Conservation (phyloP, 1,140 invertebrate species). For the Parasteatoda tepidariorum region DNA sequence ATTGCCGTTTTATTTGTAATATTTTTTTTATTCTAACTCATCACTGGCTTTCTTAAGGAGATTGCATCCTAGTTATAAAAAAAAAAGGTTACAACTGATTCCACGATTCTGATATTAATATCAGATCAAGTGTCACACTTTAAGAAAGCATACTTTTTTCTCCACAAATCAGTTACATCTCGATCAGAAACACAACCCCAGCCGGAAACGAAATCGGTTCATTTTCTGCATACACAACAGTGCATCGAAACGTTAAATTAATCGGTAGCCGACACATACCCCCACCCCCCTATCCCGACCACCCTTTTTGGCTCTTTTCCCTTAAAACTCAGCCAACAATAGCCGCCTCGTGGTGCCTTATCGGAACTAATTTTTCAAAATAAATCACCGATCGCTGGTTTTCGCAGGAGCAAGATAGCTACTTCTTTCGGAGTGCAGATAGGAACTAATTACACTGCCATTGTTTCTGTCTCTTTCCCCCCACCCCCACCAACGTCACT, state of each 20-base stretch:
- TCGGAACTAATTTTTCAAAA: constrained; percentile 62
- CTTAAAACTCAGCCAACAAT: constrained; percentile 51
- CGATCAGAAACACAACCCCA: too few species aligned
- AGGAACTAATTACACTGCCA: constrained; percentile 58
- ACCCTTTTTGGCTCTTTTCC: constrained; percentile 53
- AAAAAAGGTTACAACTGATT: too few species aligned
- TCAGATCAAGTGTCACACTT: too few species aligned
- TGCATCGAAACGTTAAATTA: constrained; percentile 55
- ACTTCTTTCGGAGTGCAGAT: constrained; percentile 35
- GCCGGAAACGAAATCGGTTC: background rate
- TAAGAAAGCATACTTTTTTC: too few species aligned
- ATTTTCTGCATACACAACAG: background rate
- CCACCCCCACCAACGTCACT: background rate
- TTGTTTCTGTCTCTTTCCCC: constrained; percentile 48
- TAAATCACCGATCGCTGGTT: constrained; percentile 57
- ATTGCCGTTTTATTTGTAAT: too few species aligned
- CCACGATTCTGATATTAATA: too few species aligned
- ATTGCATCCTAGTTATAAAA: too few species aligned
- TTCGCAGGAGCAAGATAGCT: constrained; percentile 48
- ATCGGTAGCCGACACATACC: constrained; percentile 32
- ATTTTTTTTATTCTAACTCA: too few species aligned
- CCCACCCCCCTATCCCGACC: background rate
- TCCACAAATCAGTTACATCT: too few species aligned
- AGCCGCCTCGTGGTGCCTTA: constrained; percentile 34
- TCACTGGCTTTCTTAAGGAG: too few species aligned